Evolutionary conservation across 2,797 vertebrate genomes (phyloP), one percentile per base, ranked within the genome.

Genomic region (Mustela erminea): DNA sequence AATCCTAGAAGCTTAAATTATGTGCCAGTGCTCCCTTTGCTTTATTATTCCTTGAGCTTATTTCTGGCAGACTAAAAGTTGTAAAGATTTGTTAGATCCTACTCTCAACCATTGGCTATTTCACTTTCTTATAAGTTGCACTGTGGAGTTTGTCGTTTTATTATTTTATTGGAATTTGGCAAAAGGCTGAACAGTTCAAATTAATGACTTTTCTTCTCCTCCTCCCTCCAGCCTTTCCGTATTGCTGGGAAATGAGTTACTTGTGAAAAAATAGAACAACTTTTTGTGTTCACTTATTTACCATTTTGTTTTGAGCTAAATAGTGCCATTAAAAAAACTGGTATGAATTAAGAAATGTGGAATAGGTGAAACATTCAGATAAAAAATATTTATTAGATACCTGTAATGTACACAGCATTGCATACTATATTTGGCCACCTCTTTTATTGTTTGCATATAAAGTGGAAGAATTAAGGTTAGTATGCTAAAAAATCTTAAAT

Each of bases 211-310:
- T 87, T 85, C 15, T 86, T 49, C 15, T 74, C 43, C 41, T 7
- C 7, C 1, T 85, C 11, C 15, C 1, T 74, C 85, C 10, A 64
- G 3, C 1, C 52, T 9, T 43, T 88, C 15, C 8, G 82, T 62
- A 83, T 70, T 56, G 17, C 27, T 60, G 38, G 38, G 52, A 93
- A 75, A 35, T 62, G 35, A 82, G 88, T 89, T 68, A 46, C 78
- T 64, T 84, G 18, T 82, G 43, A 60, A 88, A 80, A 80, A 66
- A 43, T 81, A 74, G n/a, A 23, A 41, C 64, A 52, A 78, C 7
- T 84, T 87, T 96, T 78, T 49, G 18, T 85, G 43, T 90, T 60
- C 35, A 60, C 12, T 83, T 23, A 95, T 7, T 93, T 38, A 66
- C 4, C 11, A 85, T 89, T 88, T 82, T 86, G 13, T 72, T 86